Evolutionary conservation across 2,888 invertebrate species (phyloP).

Genomic region (Eudemis profundana): DNA sequence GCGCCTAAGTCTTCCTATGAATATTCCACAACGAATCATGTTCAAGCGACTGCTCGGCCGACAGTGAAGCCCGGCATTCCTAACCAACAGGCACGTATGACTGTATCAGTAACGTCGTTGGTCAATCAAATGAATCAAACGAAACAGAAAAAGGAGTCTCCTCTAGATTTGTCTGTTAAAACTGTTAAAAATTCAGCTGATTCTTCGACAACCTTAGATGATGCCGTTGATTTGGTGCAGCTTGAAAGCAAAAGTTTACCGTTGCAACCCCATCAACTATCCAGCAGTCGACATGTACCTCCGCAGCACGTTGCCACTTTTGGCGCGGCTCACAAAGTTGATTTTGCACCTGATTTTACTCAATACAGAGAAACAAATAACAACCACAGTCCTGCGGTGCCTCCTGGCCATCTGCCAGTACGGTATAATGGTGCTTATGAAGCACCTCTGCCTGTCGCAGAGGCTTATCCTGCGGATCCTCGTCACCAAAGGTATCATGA

Average conservation of each 20-base stretch:
- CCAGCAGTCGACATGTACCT: conserved; percentile 61
- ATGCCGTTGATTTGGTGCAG: conserved; percentile 79
- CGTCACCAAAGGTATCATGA: conserved; percentile 69
- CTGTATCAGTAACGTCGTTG: conserved; percentile 79
- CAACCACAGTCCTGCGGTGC: conserved; percentile 59
- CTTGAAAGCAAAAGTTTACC: conserved; percentile 69
- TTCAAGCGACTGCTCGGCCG: conserved; percentile 72
- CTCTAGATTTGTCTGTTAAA: conserved; percentile 94
- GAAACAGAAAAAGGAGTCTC: conserved; percentile 89
- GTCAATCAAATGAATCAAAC: conserved; percentile 81
- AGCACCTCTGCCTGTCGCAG: conserved; percentile 61
- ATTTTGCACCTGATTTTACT: conserved; percentile 91
- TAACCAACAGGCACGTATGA: conserved; percentile 77
- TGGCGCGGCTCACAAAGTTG: conserved; percentile 88
- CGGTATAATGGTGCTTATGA: conserved; percentile 74
- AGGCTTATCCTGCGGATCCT: conserved; percentile 71
- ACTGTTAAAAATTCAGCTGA: conserved; percentile 95
- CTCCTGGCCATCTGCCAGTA: conserved; percentile 59
- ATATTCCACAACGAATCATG: conserved; percentile 64
- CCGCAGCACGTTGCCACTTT: conserved; percentile 60
- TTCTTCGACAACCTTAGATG: conserved; percentile 92
- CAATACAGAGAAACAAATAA: conserved; percentile 74
- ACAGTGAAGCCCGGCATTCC: conserved; percentile 71
- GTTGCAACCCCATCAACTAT: conserved; percentile 66
- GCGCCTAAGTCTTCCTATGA: conserved; percentile 72